Base-by-base conservation (phyloP, 2,888 invertebrate genomes). In the Eupithecia subfuscata region DNA sequence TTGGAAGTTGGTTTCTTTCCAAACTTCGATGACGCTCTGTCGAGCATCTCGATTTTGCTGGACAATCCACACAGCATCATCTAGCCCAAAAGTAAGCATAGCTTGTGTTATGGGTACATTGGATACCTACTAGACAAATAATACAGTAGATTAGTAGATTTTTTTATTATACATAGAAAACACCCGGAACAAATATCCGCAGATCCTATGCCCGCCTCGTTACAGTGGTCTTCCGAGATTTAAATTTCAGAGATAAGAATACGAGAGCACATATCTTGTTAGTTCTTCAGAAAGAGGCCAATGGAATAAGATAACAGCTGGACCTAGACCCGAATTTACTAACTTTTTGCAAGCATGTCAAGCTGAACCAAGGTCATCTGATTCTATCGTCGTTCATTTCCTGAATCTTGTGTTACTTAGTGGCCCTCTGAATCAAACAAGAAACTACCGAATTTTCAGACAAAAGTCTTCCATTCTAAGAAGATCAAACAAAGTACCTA, bases 301-400 rank as follows among this genome's bases (percentile, higher is more conserved):
- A 37, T 65, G 11, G 34, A n/a, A n/a, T 65, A 65, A 2, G 65
- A 18, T 34, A 65, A 34, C 18, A 65, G 30, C 30, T 7, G 37
- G 65, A 37, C 68, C 68, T 68, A 68, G 65, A 63, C 63, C 30
- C 63, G 30, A 65, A 65, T 65, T n/a, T 65, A 11, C 9, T n/a
- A 52, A 56, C n/a, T 11, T 22, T 56, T 22, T 18, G 37, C 34
- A 65, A 18, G 34, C 37, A 65, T 34, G 37, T 65, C 65, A 65
- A 30, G 65, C 65, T 30, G 65, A 37, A 37, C 65, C n/a, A 65
- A 37, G 65, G 65, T 37, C 25, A 65, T 34, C 18, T 11, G 34
- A 63, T 37, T 65, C 65, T 65, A 18, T 34, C 34, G n/a, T 2
- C 52, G 11, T 22, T 22, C 9, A 56, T 56, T 56, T 56, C 52